Conservation (phyloP, 2,113 vertebrate species). For the Kobus ellipsiprymnus region DNA sequence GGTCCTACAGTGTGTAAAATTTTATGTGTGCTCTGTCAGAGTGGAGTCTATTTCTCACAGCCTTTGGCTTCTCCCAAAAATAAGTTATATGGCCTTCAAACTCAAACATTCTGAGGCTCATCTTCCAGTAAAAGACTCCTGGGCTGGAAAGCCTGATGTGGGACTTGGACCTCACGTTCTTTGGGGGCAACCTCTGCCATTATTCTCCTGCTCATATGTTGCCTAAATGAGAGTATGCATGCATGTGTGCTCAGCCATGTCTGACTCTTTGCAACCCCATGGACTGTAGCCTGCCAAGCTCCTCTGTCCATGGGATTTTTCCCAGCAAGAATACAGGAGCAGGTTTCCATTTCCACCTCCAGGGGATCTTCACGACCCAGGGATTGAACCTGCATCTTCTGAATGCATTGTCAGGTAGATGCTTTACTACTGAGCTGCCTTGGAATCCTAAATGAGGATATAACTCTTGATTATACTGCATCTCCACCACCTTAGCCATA, state of each 20-base stretch:
- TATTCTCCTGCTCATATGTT: neutral
- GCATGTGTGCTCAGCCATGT: neutral
- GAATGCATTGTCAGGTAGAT: neutral
- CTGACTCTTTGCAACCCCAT: neutral
- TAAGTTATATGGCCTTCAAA: neutral
- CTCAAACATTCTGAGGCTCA: neutral
- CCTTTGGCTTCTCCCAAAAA: neutral
- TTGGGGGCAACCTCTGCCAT: neutral
- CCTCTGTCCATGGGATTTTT: neutral
- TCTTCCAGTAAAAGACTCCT: neutral
- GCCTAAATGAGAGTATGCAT: neutral
- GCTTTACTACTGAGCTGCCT: neutral
- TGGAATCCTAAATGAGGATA: neutral
- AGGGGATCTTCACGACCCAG: neutral
- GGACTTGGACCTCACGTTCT: neutral
- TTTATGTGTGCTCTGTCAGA: neutral
- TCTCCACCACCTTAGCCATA: neutral
- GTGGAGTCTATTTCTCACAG: neutral
- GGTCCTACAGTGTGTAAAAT: neutral
- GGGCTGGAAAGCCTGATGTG: neutral
- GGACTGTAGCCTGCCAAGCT: neutral
- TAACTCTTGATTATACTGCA: neutral
- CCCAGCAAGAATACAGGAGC: neutral
- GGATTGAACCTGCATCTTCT: neutral
- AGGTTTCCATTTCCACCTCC: neutral